Evolutionary conservation across 2,797 vertebrate genomes (phyloP), one percentile per base, ranked within the genome.

Genomic region (Coregonus suidteri): DNA sequence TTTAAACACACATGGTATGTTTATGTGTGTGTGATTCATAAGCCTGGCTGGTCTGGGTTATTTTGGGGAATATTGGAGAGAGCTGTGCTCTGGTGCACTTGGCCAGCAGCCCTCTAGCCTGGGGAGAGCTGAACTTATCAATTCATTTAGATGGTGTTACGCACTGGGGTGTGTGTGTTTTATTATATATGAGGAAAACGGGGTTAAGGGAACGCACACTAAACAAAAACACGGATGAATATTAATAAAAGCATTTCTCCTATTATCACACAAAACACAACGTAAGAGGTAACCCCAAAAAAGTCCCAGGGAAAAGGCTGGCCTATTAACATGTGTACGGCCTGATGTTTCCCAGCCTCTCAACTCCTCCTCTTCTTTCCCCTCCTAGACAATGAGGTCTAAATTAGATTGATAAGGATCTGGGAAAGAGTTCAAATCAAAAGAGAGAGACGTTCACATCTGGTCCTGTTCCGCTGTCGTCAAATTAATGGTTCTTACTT

Each of bases 401-500:
- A 95, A 95, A 95, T 96, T 95, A 95, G 80, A 87, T 87, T 81
- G 94, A 95, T 94, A 95, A 94, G 94, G 71, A 95, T 95, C 94
- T 93, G 95, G 92, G 92, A 94, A 94, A 95, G 96, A 94, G 91
- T 93, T 93, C 93, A 93, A 94, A 88, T 90, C 92, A 87, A 86
- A 86, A 83, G 74, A 85, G 79, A 82, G n/a, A 54, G 25, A 16
- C n/a, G 94, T 95, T 94, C 94, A 95, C 96, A 97, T 98, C 96
- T 98, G 96, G 94, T 94, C 94, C 94, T 94, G 92, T 93, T 93
- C 94, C 93, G 90, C 89, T 84, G 93, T 86, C 94, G 93, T 94
- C 95, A 96, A 95, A 97, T 94, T 95, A 95, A 96, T 94, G 94
- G 85, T 94, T 94, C 89, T 90, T 88, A 90, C 94, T 94, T 90